Evolutionary conservation across 1,140 invertebrate species (phyloP).

Genomic region (Vollenhovia emeryi): DNA sequence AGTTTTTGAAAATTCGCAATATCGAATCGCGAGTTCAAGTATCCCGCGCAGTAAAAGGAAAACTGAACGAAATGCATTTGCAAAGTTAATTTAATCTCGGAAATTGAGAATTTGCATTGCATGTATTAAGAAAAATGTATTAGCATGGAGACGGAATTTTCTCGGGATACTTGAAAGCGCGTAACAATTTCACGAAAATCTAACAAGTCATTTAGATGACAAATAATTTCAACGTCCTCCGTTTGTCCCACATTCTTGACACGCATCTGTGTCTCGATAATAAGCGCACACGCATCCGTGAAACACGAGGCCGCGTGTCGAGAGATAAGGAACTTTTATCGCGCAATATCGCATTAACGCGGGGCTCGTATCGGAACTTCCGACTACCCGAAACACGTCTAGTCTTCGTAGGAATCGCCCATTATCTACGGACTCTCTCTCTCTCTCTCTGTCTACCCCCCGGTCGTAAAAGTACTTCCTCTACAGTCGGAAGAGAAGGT

Average conservation of each 20-base stretch:
- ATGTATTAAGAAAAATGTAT: not conserved
- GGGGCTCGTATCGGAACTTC: constrained; percentile 39
- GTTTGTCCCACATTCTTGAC: not conserved
- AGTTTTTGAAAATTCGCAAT: not conserved
- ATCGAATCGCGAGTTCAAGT: not conserved
- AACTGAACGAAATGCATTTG: not conserved
- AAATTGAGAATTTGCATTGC: not conserved
- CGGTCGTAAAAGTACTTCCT: constrained; percentile 31
- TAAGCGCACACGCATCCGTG: not conserved
- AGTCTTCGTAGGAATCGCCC: constrained; percentile 21
- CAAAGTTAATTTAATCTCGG: not conserved
- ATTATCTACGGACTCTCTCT: constrained; percentile 2
- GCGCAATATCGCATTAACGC: constrained; percentile 36
- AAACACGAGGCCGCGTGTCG: not conserved
- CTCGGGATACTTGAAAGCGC: not conserved
- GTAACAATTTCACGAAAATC: not conserved
- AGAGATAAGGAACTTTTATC: constrained; percentile 23
- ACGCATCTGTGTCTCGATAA: not conserved
- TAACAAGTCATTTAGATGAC: not conserved
- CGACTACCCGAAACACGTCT: constrained; percentile 25
- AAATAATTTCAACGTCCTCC: not conserved
- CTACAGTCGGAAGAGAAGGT: constrained; percentile 2
- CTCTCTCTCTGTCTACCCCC: too few species aligned
- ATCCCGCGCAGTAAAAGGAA: not conserved
- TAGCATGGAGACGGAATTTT: not conserved